phyloP scores from a whole-genome alignment of 2,888 invertebrate genomes.

The Drosophila eohydei region DNA sequence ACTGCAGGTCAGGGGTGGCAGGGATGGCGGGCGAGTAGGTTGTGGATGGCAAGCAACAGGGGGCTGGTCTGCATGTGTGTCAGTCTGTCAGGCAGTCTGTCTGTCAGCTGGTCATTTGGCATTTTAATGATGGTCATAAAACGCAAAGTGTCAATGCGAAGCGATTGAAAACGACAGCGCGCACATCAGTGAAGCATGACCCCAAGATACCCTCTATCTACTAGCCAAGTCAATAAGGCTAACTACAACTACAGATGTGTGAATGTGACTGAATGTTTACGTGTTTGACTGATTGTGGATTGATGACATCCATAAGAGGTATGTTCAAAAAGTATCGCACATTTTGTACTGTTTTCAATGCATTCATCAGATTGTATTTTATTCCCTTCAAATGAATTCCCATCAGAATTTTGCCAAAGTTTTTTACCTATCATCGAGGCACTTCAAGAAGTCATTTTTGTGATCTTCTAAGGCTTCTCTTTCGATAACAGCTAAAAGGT shows the following conservation, averaged over 20 bases:
- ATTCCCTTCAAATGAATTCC: too few species aligned
- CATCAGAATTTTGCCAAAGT: too few species aligned
- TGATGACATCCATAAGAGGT: too few species aligned
- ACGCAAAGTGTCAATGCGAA: conserved; percentile 74
- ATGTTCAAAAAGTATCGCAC: too few species aligned
- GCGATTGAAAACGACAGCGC: conserved; percentile 56
- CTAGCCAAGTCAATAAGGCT: not conserved
- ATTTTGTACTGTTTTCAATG: too few species aligned
- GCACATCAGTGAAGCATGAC: conserved; percentile 2
- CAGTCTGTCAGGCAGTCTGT: not conserved
- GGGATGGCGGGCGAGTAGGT: too few species aligned
- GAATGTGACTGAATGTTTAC: not conserved
- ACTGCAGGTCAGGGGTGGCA: not conserved
- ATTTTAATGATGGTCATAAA: conserved; percentile 72
- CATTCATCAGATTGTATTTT: too few species aligned
- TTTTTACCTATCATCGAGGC: too few species aligned
- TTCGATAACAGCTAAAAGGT: too few species aligned
- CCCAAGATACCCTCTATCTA: not conserved
- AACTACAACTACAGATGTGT: not conserved
- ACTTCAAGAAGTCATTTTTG: too few species aligned
- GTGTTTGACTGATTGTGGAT: not conserved
- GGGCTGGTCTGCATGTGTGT: conserved; percentile 1
- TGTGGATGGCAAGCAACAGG: conserved; percentile 3
- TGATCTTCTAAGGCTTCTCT: too few species aligned
- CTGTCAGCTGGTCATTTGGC: conserved; percentile 40